Conservation (phyloP, 2,797 vertebrate species). For the Anomalospiza imberbis region DNA sequence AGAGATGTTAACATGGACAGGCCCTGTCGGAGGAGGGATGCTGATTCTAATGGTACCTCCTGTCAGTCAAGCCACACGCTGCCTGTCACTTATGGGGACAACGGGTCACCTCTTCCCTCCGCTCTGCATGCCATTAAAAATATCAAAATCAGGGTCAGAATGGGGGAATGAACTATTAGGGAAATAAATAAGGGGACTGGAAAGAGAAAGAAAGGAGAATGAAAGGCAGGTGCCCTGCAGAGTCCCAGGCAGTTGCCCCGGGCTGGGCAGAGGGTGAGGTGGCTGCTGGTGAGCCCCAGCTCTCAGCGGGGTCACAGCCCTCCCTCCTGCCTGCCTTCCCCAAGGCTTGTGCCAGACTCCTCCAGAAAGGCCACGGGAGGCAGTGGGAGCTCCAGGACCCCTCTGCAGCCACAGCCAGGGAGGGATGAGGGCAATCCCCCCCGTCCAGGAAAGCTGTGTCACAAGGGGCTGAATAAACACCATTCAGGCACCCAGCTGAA, state of each 20-base stretch:
- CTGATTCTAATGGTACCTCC: constrained; percentile 21
- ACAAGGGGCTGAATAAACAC: neutral
- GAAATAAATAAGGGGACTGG: neutral
- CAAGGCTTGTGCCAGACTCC: neutral
- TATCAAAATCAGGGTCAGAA: neutral
- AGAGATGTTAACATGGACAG: neutral
- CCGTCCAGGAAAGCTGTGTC: neutral
- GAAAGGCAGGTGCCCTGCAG: neutral
- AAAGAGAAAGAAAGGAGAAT: neutral
- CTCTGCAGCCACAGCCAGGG: neutral
- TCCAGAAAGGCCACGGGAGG: neutral
- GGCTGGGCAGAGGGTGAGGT: neutral
- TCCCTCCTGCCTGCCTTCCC: neutral
- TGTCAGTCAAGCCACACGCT: constrained; percentile 2
- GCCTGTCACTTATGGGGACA: neutral
- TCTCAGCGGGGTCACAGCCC: neutral
- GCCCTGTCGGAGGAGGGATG: neutral
- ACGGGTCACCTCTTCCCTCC: neutral
- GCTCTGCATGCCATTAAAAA: neutral
- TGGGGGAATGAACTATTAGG: neutral
- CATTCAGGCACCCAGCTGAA: neutral
- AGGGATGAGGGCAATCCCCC: neutral
- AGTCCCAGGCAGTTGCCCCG: neutral
- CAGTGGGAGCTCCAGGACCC: neutral
- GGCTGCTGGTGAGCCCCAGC: neutral